Base-by-base conservation (phyloP, 2,888 invertebrate genomes). In the Andrena camellia region DNA sequence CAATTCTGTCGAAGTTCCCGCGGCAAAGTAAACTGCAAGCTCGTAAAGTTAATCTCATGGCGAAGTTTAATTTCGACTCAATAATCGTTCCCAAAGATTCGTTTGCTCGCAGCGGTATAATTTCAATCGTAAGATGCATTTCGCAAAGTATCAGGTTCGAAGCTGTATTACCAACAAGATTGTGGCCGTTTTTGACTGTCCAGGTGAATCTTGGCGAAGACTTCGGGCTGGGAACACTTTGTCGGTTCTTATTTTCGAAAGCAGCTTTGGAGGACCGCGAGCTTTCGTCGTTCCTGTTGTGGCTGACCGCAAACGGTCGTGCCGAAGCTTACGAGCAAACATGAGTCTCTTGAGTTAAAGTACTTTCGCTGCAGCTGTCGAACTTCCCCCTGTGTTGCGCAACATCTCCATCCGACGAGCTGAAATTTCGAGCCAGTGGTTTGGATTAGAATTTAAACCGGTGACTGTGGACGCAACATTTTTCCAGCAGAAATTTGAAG, bases 321-420 rank as follows among this genome's bases (percentile, higher is more conserved):
- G 71, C 73, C 29, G 67, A 64, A 63, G 82, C 83, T 84, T 82
- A 84, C 78, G 74, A 74, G 77, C 83, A 81, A 83, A 83, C 83
- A 81, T 26, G 72, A 77, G 76, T 77, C 83, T 81, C 81, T 71
- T 67, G 66, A 67, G 81, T 66, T 76, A 59, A 68, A 72, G 81
- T 83, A 81, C 81, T 81, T 83, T 83, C 81, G 42, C 52, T 81
- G 82, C 82, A 82, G 82, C 81, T 82, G 82, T 82, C 82, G 67
- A 81, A 82, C 75, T 82, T 82, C 82, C 71, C 82, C 71, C 57
- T n/a, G 63, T 52, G 50, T 60, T 62, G 70, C 68, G 29, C 63
- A 29, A 35, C 54, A 20, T 23, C 66, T 17, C 26, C 33, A 23
- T 42, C 76, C 20, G 26, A 42, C 2, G 50, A 48, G 8, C 50